phyloP scores from a whole-genome alignment of 2,113 vertebrate genomes.

The Agapornis roseicollis region DNA sequence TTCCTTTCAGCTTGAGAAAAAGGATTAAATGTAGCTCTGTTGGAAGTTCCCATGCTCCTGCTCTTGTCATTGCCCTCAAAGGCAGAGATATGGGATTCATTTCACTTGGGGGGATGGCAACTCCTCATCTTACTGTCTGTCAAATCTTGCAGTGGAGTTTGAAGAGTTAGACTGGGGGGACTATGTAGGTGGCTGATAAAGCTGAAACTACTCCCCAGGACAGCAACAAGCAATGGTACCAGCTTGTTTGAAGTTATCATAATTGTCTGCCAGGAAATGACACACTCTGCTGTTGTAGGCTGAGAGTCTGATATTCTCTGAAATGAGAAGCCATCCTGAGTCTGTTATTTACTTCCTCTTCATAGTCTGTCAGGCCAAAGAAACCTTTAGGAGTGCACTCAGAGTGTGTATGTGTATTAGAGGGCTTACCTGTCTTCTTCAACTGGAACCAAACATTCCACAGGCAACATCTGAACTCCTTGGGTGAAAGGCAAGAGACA shows the following conservation, averaged over 20 bases:
- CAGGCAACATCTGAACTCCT: neutral
- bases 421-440: neutral
- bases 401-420: neutral
- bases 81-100: neutral
- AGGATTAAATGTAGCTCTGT: neutral
- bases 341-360: neutral
- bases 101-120: neutral
- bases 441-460: neutral
- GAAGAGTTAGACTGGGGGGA: neutral
- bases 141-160: neutral
- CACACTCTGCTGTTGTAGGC: neutral
- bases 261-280: neutral
- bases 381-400: neutral
- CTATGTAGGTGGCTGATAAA: neutral
- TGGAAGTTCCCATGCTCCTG: neutral
- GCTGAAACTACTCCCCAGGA: neutral
- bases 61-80: too few relatives aligned
- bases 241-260: neutral
- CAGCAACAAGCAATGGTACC: neutral
- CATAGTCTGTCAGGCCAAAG: neutral
- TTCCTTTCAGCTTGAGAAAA: neutral
- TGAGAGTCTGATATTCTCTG: neutral
- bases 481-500: neutral
- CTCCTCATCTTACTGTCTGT: neutral
- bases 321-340: neutral